These are phyloP conservation scores for Heliconius himera DNA, from an alignment of 1,140 invertebrate genomes.

Conservation along the genomic window DNA sequence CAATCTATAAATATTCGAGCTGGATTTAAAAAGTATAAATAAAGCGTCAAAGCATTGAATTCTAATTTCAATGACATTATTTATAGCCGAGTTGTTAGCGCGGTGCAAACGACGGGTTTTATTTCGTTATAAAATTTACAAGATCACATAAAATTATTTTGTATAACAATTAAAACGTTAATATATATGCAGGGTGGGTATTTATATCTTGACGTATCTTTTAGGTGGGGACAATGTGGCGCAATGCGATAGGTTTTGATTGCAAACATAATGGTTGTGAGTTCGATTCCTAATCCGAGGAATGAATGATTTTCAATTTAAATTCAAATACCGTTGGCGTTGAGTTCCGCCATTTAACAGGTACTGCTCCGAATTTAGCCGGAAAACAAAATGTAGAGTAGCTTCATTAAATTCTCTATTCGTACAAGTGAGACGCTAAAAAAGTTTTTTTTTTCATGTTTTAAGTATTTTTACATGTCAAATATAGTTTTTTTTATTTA, in stretches of 20 bases:
- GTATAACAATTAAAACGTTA: neutral
- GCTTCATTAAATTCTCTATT: too few relatives aligned
- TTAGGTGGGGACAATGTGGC: neutral
- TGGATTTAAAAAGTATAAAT: neutral
- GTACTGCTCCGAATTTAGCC: too few relatives aligned
- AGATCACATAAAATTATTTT: neutral
- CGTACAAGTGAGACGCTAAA: too few relatives aligned
- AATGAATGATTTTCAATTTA: too few relatives aligned
- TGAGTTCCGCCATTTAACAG: too few relatives aligned
- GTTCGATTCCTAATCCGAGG: neutral
- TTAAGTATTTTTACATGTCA: too few relatives aligned
- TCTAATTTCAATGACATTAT: conserved; percentile 16
- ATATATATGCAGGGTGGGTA: neutral
- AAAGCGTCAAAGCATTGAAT: conserved; percentile 2
- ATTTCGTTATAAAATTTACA: neutral
- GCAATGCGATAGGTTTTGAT: neutral
- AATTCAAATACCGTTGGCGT: too few relatives aligned
- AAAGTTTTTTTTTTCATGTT: too few relatives aligned
- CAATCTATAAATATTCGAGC: neutral
- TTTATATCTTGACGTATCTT: neutral
- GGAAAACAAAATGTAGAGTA: too few relatives aligned
- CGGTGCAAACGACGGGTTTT: conserved; percentile 1
- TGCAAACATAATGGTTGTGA: neutral
- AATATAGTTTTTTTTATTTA: too few relatives aligned
- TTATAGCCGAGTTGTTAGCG: conserved; percentile 7